These are phyloP conservation scores for Chrysina gloriosa DNA, from an alignment of 2,888 invertebrate species.

Conservation along the genomic window DNA sequence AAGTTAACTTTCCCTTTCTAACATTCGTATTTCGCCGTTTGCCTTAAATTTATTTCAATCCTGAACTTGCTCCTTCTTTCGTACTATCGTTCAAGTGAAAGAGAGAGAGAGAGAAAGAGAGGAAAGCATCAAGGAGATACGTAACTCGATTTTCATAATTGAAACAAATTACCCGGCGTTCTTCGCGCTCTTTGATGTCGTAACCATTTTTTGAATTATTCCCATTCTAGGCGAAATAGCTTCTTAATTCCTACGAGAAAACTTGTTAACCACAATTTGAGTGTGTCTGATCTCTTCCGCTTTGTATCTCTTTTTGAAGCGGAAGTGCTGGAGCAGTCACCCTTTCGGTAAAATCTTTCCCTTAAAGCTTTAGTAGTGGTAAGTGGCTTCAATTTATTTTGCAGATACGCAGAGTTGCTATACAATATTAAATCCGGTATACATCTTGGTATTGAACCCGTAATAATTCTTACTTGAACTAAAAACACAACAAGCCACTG, in stretches of 20 bases:
- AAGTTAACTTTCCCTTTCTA: slow-evolving; percentile 28
- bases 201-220: slow-evolving; percentile 56
- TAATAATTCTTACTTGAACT: no score
- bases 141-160: slow-evolving; percentile 63
- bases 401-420: no score
- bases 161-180: slow-evolving; percentile 61
- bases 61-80: slow-evolving; percentile 18
- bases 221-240: slow-evolving; percentile 61
- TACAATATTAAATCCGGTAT: no score
- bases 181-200: slow-evolving; percentile 59
- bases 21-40: slow-evolving; percentile 31
- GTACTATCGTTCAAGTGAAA: no score
- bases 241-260: slow-evolving; percentile 61
- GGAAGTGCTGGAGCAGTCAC: slow-evolving; percentile 20
- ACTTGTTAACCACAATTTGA: slow-evolving; percentile 64
- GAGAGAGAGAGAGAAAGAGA: slow-evolving; percentile 5
- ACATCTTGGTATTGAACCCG: no score
- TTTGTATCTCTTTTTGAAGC: slow-evolving; percentile 48
- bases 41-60: slow-evolving; percentile 45
- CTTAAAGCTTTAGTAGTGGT: neutral
- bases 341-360: neutral
- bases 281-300: slow-evolving; percentile 61
- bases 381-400: no score
- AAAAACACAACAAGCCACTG: no score
- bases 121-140: slow-evolving; percentile 34